Base-by-base conservation (phyloP, 2,888 invertebrate genomes). In the Horisme vitalbata region DNA sequence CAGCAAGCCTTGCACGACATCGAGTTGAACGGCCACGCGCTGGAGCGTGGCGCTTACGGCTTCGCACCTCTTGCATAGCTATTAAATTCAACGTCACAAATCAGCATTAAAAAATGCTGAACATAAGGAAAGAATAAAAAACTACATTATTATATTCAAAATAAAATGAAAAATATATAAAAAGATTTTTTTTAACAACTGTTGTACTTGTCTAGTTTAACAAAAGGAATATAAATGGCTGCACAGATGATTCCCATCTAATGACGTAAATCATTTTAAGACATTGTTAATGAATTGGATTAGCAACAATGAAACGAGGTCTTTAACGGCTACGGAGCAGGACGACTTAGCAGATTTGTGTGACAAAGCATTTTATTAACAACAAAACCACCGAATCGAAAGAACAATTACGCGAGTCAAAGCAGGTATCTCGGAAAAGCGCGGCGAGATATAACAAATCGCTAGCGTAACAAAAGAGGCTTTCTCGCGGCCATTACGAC, bases 401-500 rank as follows among this genome's bases (percentile, higher is more conserved):
- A 87, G 84, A 88, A 89, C 88, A 89, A 89, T 89, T 83, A 87
- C 78, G 76, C 69, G 77, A 83, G 82, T 84, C 85, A 86, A 85
- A 86, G 80, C 79, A 79, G 83, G 81, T 86, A 81, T 82, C 79
- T 77, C 61, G 64, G 79, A 73, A 84, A 83, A 79, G 82, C 79
- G 81, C 72, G 78, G 71, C 71, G 81, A 83, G 82, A 87, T 85
- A 83, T 84, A 87, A 86, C 86, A 85, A 86, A 87, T 84, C 81
- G 82, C 73, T 79, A 65, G 71, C 75, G 75, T 79, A 85, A 89
- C 88, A 89, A 89, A 82, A 76, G 88, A 84, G 84, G 88, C 87
- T 88, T 88, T 88, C 82, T 79, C 75, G 82, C 75, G 81, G 79
- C 87, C 85, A 88, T 89, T 88, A 88, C 80, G 74, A 68, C 70